Evolutionary conservation across 2,888 invertebrate species (phyloP).

Genomic region (Siphlonurus alternatus): DNA sequence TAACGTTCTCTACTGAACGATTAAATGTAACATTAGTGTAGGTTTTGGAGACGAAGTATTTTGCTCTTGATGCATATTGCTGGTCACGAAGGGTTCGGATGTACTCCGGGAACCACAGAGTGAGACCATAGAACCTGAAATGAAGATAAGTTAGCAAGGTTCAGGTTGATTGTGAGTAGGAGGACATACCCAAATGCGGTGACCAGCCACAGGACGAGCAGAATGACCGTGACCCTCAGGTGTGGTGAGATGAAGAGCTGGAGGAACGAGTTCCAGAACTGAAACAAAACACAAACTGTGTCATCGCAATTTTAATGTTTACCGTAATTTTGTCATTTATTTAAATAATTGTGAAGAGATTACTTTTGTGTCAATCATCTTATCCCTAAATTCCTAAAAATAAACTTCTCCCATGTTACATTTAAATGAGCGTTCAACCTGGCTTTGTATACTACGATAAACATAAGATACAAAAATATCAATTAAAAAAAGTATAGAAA

Average conservation of each 20-base stretch:
- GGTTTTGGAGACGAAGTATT: constrained; percentile 23
- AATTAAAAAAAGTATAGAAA: too few relatives aligned
- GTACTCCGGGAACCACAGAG: constrained; percentile 39
- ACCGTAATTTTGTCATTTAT: too few relatives aligned
- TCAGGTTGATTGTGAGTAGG: not conserved
- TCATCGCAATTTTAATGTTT: too few relatives aligned
- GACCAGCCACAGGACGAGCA: constrained; percentile 39
- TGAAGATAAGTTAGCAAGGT: constrained; percentile 7
- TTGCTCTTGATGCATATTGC: constrained; percentile 12
- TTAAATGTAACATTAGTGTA: constrained; percentile 34
- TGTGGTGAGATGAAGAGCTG: constrained; percentile 46
- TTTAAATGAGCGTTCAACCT: too few relatives aligned
- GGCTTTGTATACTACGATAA: too few relatives aligned
- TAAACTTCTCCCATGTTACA: too few relatives aligned
- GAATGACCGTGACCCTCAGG: constrained; percentile 39
- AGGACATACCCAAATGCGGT: constrained; percentile 32
- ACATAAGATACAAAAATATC: too few relatives aligned
- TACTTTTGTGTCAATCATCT: too few relatives aligned
- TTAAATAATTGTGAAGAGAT: too few relatives aligned
- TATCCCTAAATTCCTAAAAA: too few relatives aligned
- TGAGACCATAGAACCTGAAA: constrained; percentile 35
- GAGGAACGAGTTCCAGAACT: constrained; percentile 55
- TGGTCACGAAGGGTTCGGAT: constrained; percentile 17
- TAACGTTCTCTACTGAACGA: constrained; percentile 43
- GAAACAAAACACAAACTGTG: constrained; percentile 18